phyloP scores from a whole-genome alignment of 2,113 vertebrate species.

The Menura novaehollandiae region DNA sequence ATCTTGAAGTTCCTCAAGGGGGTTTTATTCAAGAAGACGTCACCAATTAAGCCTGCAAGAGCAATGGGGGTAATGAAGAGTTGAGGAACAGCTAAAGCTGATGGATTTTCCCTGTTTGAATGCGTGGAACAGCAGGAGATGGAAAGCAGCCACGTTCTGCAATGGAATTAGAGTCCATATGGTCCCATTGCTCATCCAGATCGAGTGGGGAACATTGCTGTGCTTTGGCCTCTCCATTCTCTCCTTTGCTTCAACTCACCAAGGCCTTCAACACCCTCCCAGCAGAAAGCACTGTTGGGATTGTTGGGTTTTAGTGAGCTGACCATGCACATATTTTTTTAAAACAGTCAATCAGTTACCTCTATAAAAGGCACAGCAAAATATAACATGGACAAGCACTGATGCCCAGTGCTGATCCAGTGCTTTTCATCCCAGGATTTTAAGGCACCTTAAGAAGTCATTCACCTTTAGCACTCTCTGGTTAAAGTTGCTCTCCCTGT shows the following conservation, averaged over 20 bases:
- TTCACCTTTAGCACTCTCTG: not conserved
- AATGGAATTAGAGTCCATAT: slow-evolving; percentile 2
- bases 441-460: not conserved
- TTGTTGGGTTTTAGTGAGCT: not conserved
- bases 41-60: slow-evolving; percentile 75
- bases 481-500: not conserved
- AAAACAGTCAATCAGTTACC: not conserved
- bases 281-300: not conserved
- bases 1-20: slow-evolving; percentile 79
- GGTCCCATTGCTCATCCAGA: slow-evolving; percentile 13
- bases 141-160: slow-evolving; percentile 11
- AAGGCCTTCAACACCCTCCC: not conserved
- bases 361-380: not conserved
- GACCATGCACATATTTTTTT: not conserved
- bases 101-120: not conserved
- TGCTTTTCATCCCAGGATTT: not conserved
- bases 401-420: not conserved
- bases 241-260: not conserved
- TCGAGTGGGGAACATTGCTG: not conserved
- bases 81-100: slow-evolving; percentile 11
- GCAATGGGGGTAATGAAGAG: not conserved
- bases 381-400: not conserved
- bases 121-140: not conserved
- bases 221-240: not conserved
- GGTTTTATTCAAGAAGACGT: slow-evolving; percentile 72